Conservation (phyloP, 2,888 invertebrate genomes). For the Thecophora atra region DNA sequence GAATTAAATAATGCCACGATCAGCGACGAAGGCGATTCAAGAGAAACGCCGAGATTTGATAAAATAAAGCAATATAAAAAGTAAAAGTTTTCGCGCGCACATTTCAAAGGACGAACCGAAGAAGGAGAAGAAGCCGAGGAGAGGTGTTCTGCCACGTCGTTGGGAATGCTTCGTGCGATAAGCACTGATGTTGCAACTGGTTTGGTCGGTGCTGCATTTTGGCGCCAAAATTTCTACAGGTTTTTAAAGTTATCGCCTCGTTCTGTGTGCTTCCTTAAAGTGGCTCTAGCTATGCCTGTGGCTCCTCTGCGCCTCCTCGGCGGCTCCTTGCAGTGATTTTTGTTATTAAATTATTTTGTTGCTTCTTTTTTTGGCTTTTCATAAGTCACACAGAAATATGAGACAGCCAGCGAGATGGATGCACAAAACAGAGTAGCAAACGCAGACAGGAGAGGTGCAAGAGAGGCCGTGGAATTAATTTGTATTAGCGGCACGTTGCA, state of each 20-base stretch:
- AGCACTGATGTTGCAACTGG: constrained; percentile 1
- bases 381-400: constrained; percentile 1
- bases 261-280: neutral
- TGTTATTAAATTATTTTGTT: neutral
- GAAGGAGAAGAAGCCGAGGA: neutral
- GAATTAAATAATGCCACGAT: neutral
- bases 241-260: constrained; percentile 15
- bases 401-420: neutral
- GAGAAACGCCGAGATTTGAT: constrained; percentile 16
- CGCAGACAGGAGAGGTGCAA: too few relatives aligned
- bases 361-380: neutral
- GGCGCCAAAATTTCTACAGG: constrained; percentile 38
- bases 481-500: constrained; percentile 30
- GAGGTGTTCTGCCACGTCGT: constrained; percentile 3
- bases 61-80: constrained; percentile 24
- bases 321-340: neutral
- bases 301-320: neutral
- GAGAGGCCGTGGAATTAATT: constrained; percentile 15
- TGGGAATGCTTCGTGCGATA: neutral
- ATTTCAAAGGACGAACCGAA: constrained; percentile 4
- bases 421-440: neutral
- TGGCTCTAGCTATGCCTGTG: too few relatives aligned
- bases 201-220: constrained; percentile 28
- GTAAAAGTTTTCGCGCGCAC: constrained; percentile 25
- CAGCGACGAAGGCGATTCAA: neutral